Base-by-base conservation (phyloP, 2,888 invertebrate species). In the Tachina fera region DNA sequence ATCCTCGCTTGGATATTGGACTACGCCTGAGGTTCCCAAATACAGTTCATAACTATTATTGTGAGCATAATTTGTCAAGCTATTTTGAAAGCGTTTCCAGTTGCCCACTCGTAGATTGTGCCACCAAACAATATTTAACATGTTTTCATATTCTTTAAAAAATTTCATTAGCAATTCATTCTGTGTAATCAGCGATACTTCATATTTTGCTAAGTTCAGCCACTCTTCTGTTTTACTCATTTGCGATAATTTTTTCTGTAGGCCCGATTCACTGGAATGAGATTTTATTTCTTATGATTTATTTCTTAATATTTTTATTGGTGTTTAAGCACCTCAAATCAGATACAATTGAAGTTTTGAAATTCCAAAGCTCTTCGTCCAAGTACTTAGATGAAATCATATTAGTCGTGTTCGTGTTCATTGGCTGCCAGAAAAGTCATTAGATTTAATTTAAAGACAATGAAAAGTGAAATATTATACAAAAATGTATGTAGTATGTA, bases 51-150 rank as follows among this genome's bases (percentile, higher is more conserved):
- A 85, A 19, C 22, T 79, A 11, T 80, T 63, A 9, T 53, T 72
- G 1, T 39, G 45, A 1, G 77, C 53, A 49, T 85, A 74, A n/a
- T 68, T 72, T 13, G 22, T 67, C n/a, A 87, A 47, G 9, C 70
- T 67, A 11, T 83, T 70, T 61, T 70, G 31, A 49, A 78, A 86
- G 14, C 65, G 56, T 51, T 72, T 85, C 87, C 87, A 87, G 78
- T 86, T 87, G 14, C 87, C 85, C 9, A 87, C 6, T 4, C 83
- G 83, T 16, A 85, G 43, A 74, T 83, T 83, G n/a, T 16, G 79
- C 87, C 87, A 87, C 87, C 87, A 87, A 53, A 87, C 77, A 11
- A 71, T 78, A 19, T 85, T 78, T 45, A 87, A 83, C 13, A 83
- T 56, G 9, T 77, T 82, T n/a, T 58, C 13, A 58, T 70, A 87